Percentiles rank a stretch among this genome's conserved stretches.
Evolutionary conservation across 2,113 vertebrate genomes (phyloP).

Genomic region (Alethe diademata): DNA sequence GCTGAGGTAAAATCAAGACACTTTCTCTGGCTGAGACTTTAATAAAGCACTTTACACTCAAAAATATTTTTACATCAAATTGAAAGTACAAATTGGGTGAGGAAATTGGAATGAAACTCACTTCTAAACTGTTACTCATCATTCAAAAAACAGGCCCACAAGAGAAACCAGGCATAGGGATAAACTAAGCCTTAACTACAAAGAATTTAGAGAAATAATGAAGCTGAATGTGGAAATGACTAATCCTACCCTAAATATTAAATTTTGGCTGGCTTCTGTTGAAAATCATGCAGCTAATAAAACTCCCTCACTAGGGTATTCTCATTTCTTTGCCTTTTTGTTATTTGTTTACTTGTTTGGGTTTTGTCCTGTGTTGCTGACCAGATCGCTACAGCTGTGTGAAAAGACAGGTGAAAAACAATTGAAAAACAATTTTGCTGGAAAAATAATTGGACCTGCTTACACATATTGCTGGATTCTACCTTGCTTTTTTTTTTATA

Average conservation of each 20-base stretch:
- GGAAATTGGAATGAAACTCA: not conserved
- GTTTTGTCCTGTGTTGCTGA: not conserved
- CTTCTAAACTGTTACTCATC: not conserved
- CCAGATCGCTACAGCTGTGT: not conserved
- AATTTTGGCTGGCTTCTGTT: not conserved
- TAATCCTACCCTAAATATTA: not conserved
- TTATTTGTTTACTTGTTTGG: not conserved
- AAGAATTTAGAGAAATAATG: not conserved
- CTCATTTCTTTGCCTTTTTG: not conserved
- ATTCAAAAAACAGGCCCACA: not conserved
- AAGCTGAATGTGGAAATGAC: not conserved
- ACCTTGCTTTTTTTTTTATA: not conserved
- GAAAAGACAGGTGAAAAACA: not conserved
- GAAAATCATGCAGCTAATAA: not conserved
- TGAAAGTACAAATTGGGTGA: not conserved
- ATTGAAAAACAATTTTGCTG: not conserved
- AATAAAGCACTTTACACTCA: not conserved
- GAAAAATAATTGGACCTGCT: not conserved
- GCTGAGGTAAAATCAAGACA: not conserved
- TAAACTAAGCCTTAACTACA: not conserved
- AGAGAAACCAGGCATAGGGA: not conserved
- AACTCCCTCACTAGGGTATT: not conserved
- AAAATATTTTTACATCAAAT: not conserved
- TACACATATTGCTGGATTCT: not conserved
- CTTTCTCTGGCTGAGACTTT: not conserved